Evolutionary conservation across 1,140 invertebrate species (phyloP).

Genomic region (Zaprionus ghesquierei): DNA sequence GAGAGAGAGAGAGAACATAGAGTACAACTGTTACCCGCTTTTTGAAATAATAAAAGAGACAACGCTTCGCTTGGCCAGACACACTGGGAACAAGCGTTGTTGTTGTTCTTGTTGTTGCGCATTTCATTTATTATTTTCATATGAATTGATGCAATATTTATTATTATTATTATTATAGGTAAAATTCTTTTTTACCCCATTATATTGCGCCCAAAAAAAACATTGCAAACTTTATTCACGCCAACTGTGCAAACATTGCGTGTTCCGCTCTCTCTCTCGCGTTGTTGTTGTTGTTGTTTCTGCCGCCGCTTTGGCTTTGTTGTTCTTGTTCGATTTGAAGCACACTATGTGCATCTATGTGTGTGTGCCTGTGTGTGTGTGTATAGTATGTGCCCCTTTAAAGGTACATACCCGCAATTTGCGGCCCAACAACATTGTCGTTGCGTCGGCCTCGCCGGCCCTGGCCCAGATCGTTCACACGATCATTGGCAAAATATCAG

Average conservation of each 20-base stretch:
- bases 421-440: background rate
- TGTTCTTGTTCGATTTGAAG: background rate
- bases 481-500: slow-evolving; percentile 45
- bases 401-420: background rate
- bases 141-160: slow-evolving; percentile 69
- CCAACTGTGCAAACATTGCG: slow-evolving; percentile 74
- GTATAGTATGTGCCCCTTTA: background rate
- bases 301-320: background rate
- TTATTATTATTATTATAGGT: slow-evolving; percentile 54
- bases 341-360: slow-evolving; percentile 15
- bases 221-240: slow-evolving; percentile 44
- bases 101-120: slow-evolving; percentile 49
- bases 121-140: slow-evolving; percentile 26
- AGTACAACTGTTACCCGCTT: slow-evolving; percentile 15
- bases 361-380: slow-evolving; percentile 12
- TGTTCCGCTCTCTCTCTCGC: slow-evolving; percentile 5
- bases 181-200: slow-evolving; percentile 37
- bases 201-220: slow-evolving; percentile 50
- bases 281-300: slow-evolving; percentile 19
- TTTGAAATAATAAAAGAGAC: slow-evolving; percentile 56
- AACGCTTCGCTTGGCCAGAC: slow-evolving; percentile 31
- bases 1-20: background rate
- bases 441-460: slow-evolving; percentile 20
- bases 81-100: slow-evolving; percentile 49
- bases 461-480: slow-evolving; percentile 26